phyloP scores from a whole-genome alignment of 2,797 vertebrate species.

The Cephalopachus bancanus region DNA sequence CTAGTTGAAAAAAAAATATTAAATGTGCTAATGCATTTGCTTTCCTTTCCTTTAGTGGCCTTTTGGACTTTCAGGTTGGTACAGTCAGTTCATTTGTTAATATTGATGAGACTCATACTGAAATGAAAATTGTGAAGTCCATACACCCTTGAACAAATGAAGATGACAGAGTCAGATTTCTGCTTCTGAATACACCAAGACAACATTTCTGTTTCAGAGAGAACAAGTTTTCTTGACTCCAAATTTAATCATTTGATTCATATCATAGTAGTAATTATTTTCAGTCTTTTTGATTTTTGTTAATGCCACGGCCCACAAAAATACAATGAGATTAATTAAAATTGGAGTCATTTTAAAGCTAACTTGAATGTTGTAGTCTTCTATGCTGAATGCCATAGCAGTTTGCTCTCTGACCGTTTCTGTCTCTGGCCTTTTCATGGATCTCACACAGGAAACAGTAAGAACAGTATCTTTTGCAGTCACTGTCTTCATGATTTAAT shows the following conservation, averaged over 20 bases:
- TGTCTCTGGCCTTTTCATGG: not conserved
- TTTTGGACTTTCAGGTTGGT: not conserved
- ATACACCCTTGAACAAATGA: not conserved
- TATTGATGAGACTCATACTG: not conserved
- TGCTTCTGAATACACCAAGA: not conserved
- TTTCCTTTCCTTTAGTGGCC: not conserved
- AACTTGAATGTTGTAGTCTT: not conserved
- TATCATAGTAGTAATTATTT: slow-evolving; percentile 11
- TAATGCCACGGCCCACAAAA: not conserved
- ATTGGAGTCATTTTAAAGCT: not conserved
- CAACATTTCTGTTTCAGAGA: not conserved
- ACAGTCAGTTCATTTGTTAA: not conserved
- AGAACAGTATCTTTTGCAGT: not conserved
- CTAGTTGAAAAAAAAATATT: not conserved
- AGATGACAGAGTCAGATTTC: not conserved
- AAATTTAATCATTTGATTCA: slow-evolving; percentile 5
- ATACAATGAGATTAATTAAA: not conserved
- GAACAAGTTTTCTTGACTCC: slow-evolving; percentile 13
- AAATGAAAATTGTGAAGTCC: not conserved
- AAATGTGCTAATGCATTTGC: not conserved
- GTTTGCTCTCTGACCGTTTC: not conserved
- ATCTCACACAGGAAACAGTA: not conserved
- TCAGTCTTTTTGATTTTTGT: slow-evolving; percentile 8
- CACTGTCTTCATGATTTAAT: not conserved
- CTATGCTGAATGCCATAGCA: not conserved